Conservation (phyloP, 2,113 vertebrate species). For the Oryzias javanicus region DNA sequence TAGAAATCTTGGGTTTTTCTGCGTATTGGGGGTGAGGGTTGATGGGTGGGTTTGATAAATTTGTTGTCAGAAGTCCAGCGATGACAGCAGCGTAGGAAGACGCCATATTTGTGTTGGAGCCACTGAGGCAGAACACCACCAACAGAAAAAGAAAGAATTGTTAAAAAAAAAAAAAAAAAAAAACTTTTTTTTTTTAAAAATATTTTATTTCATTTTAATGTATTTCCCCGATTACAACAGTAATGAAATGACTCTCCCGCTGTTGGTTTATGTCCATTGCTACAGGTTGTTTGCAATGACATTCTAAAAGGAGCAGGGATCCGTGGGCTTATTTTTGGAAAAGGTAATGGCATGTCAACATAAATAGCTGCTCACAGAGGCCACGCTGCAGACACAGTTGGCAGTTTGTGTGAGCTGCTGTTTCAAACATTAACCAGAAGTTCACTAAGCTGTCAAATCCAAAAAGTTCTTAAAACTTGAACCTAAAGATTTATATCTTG, state of each 20-base stretch:
- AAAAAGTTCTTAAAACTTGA: no score
- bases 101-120: conserved; percentile 54
- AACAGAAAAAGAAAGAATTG: conserved; percentile 1
- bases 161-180: conserved; percentile 13
- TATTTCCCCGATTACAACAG: background rate
- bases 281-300: conserved; percentile 31
- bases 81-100: conserved; percentile 68
- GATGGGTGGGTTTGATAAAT: background rate
- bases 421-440: conserved; percentile 22
- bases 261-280: conserved; percentile 8
- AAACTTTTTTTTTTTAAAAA: no score
- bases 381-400: conserved; percentile 50
- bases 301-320: conserved; percentile 51
- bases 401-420: conserved; percentile 7
- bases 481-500: no score
- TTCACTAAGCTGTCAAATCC: background rate
- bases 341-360: conserved; percentile 60
- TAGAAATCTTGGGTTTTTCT: background rate
- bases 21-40: background rate
- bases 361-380: conserved; percentile 64
- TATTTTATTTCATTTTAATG: background rate
- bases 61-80: conserved; percentile 47
- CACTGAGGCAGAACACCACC: conserved; percentile 11
- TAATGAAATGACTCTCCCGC: background rate
- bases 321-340: conserved; percentile 66